Evolutionary conservation across 23 tunicate genomes (phyloP).

Genomic region (Trididemnum miniatum): DNA sequence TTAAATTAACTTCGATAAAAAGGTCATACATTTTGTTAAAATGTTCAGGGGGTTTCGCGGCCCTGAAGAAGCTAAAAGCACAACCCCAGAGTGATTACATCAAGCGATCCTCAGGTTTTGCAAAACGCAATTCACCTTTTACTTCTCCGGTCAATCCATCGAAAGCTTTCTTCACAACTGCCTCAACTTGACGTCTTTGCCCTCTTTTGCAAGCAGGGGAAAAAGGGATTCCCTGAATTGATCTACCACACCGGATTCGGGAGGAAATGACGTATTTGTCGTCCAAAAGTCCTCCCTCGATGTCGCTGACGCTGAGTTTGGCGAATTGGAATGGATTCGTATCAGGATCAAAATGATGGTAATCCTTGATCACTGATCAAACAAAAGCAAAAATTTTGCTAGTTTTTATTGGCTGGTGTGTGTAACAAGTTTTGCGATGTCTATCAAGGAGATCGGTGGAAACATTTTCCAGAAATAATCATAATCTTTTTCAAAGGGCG

Average conservation of each 20-base stretch:
- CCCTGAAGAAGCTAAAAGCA: no score
- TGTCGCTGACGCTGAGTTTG: not conserved
- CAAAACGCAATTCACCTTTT: constrained; percentile 32
- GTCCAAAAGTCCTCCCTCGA: constrained; percentile 36
- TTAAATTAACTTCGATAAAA: no score
- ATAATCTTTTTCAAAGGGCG: no score
- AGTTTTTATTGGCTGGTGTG: no score
- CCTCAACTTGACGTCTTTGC: constrained; percentile 41
- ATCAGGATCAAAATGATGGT: constrained; percentile 43
- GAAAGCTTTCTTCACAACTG: constrained; percentile 14
- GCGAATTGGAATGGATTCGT: not conserved
- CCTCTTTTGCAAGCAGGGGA: constrained; percentile 69
- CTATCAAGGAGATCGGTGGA: no score
- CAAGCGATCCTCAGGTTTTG: no score
- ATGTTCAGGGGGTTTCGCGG: no score
- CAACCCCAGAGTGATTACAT: no score
- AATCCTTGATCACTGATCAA: constrained; percentile 36
- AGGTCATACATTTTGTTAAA: no score
- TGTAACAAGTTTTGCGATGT: no score
- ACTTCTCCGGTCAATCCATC: constrained; percentile 12
- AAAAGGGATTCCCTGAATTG: constrained; percentile 46
- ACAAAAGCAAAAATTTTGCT: not conserved
- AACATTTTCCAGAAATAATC: no score
- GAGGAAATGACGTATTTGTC: constrained; percentile 55
- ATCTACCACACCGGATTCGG: constrained; percentile 60